Evolutionary conservation across 2,888 invertebrate genomes (phyloP), one percentile per base, ranked within the genome.

Genomic region (Ceriagrion tenellum): DNA sequence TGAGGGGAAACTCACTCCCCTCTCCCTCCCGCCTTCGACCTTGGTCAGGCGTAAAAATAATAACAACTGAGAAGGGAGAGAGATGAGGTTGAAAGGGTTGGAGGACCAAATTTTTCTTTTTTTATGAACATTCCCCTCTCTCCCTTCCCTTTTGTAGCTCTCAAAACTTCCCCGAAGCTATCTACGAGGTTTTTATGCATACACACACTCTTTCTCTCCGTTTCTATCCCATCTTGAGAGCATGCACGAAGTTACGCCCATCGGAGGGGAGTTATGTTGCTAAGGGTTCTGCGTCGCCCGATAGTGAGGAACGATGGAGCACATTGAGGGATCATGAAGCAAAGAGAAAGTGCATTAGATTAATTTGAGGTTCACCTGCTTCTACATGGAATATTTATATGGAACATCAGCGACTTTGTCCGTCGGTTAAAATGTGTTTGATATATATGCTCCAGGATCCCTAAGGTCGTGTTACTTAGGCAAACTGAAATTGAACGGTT

Each of bases 21-120:
- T 0, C 26, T 10, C 40, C 88, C 47, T 20, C 89, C 90, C 26
- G 8, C 47, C 47, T 47, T 20, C 56, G 90, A 90, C 90, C 90
- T 90, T 90, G 90, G 90, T 10, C n/a, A 40, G 91, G 91, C 59
- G 91, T 59, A 91, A 91, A 91, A 91, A 91, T 91, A 91, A 91
- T 91, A 91, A 91, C 91, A 91, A 63, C 91, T 69, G 20, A n/a
- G 69, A n/a, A 69, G 69, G n/a, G 69, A 23, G 69, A 26, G 69
- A 69, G 69, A n/a, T 69, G 69, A 69, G n/a, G 69, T 47, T 69
- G 69, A 69, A 69, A 69, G 69, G 26, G 69, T n/a, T 20, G n/a
- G 69, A 69, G 26, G 47, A 69, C 10, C 23, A 26, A n/a, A 69
- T 69, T 26, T 69, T 26, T 69, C 26, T 91, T 69, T 69, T 69